Base-by-base conservation (phyloP, 2,797 vertebrate genomes). In the Eleutherodactylus coqui region DNA sequence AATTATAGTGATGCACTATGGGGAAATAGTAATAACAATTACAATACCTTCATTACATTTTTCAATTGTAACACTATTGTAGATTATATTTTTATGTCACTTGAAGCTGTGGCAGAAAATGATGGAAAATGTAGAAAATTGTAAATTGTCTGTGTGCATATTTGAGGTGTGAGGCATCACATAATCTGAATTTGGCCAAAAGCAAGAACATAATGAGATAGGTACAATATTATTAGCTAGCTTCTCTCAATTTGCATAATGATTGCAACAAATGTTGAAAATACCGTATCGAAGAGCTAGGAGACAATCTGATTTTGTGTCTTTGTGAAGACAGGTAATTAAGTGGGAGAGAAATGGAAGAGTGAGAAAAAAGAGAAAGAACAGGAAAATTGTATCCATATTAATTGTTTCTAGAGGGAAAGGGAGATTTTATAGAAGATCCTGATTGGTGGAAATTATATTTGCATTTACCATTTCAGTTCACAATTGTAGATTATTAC, bases 101-200 rank as follows among this genome's bases (percentile, higher is more conserved):
- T 90, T 88, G 86, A 43, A 82, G 85, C 88, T 0, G 24, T 16
- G 14, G 1, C 32, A 24, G 47, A 69, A 79, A 86, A 79, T 77
- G 45, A 88, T 79, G 83, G 81, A 41, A 86, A 85, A 83, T 75
- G 89, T 86, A 90, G 89, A 58, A 88, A 45, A 34, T 85, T 51
- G 69, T 79, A 87, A 88, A 89, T 78, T 87, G 78, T 76, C 85
- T 16, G 51, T 1, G 38, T n/a, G 45, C 55, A 17, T 69, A 34
- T 80, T 19, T 43, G 29, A 70, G 64, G 10, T 43, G 10, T 67
- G 45, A 3, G 58, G 64, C 19, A 0, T 11, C 29, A 55, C 64
- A 47, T 27, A 75, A 79, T 79, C 29, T 62, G 51, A 81, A 80
- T 86, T 62, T 80, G n/a, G 75, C 86, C 55, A 34, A 87, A 79